phyloP scores from a whole-genome alignment of 2,797 vertebrate genomes.

The Bryconaethiops microstoma region DNA sequence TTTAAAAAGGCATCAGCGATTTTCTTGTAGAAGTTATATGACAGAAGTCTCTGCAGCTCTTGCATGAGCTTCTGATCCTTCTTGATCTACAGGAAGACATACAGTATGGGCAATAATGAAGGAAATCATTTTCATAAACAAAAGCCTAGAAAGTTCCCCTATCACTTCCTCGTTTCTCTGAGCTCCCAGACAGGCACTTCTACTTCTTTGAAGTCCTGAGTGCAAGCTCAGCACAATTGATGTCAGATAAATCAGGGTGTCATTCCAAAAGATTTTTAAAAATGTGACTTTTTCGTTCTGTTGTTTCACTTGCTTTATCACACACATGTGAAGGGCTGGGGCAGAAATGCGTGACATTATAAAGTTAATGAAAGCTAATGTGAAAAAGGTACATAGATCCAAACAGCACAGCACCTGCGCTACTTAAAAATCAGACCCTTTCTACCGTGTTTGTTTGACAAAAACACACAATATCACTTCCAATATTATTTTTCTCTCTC shows the following conservation, averaged over 20 bases:
- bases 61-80: slow-evolving; percentile 54
- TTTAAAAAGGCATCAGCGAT: slow-evolving; percentile 68
- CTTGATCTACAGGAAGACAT: slow-evolving; percentile 66
- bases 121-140: not conserved
- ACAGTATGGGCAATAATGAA: not conserved
- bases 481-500: not conserved
- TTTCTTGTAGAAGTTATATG: slow-evolving; percentile 73
- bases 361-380: not conserved
- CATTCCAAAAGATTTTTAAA: not conserved
- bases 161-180: not conserved
- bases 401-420: no score
- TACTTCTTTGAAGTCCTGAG: not conserved
- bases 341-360: not conserved
- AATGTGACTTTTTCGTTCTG: not conserved
- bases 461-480: no score
- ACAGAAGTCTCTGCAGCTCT: slow-evolving; percentile 52
- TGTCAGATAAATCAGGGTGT: not conserved
- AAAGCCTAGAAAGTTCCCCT: not conserved
- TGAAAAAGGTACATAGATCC: no score
- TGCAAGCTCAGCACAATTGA: not conserved
- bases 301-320: not conserved
- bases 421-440: no score
- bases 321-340: not conserved
- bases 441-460: no score
- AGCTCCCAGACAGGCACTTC: no score